A percentile compares a stretch with the other conserved stretches of the same genome.
phyloP scores from a whole-genome alignment of 2,888 invertebrate species.

The Ephialtes manifestator region DNA sequence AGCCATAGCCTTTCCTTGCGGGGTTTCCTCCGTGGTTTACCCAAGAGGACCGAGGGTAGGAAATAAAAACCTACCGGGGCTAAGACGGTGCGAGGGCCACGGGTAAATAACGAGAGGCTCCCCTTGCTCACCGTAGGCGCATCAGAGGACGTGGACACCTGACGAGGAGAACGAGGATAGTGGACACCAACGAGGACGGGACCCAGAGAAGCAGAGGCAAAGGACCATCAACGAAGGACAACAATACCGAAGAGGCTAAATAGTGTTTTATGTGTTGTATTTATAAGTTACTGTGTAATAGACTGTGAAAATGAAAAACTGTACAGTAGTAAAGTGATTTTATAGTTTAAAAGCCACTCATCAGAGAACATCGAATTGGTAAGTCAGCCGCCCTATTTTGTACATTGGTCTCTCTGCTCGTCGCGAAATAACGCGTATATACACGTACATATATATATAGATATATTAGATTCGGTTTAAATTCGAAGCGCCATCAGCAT shows the following conservation, averaged over 20 bases:
- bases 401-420: slow-evolving; percentile 18
- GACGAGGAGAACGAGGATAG: neutral
- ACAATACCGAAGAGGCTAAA: slow-evolving; percentile 5
- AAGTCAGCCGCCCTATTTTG: slow-evolving; percentile 12
- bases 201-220: neutral
- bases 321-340: too few species aligned
- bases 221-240: neutral
- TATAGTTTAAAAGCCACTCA: neutral
- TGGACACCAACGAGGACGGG: neutral
- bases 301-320: too few species aligned
- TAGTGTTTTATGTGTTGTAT: neutral
- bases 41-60: slow-evolving; percentile 9
- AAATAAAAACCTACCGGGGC: neutral
- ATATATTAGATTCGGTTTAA: too few species aligned
- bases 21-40: slow-evolving; percentile 15
- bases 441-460: too few species aligned
- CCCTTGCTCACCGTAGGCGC: slow-evolving; percentile 10
- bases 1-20: slow-evolving; percentile 13
- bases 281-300: neutral
- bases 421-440: neutral
- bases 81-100: slow-evolving; percentile 13
- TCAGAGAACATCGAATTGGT: slow-evolving; percentile 8
- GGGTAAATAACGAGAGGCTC: neutral
- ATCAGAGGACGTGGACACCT: neutral
- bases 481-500: neutral